These are phyloP conservation scores for Amphibalanus amphitrite DNA, from an alignment of 1,140 invertebrate species.

Conservation along the genomic window DNA sequence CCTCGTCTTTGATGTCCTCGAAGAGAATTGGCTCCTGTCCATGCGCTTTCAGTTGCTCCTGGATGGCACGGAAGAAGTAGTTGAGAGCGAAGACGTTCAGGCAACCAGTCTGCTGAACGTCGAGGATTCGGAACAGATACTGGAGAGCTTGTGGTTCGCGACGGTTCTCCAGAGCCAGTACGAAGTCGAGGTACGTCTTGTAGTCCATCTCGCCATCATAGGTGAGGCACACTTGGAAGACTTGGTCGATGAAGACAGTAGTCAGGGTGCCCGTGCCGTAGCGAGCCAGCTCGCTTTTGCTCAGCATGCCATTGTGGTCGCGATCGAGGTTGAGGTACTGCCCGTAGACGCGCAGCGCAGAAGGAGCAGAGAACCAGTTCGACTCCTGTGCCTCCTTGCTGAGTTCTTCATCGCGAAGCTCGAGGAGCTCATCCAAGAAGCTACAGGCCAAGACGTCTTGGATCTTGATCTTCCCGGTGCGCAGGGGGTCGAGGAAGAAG, in stretches of 20 bases:
- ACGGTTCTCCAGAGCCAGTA: conserved; percentile 80
- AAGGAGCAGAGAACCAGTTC: conserved; percentile 90
- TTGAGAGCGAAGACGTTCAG: conserved; percentile 77
- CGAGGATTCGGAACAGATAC: conserved; percentile 81
- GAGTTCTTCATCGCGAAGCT: conserved; percentile 64
- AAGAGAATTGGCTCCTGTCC: conserved; percentile 73
- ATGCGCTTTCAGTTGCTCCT: conserved; percentile 68
- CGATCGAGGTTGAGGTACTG: conserved; percentile 84
- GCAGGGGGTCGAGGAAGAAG: conserved; percentile 80
- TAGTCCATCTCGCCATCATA: conserved; percentile 97
- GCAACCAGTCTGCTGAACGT: conserved; percentile 73
- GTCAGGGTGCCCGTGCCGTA: conserved; percentile 85
- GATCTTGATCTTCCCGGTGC: conserved; percentile 74
- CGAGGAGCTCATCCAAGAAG: conserved; percentile 77
- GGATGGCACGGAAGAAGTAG: conserved; percentile 80
- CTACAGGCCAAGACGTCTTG: conserved; percentile 77
- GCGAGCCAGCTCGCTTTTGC: conserved; percentile 66
- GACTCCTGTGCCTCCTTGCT: conserved; percentile 62
- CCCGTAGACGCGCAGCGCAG: conserved; percentile 73
- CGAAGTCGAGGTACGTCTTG: conserved; percentile 89
- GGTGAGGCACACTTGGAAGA: conserved; percentile 88
- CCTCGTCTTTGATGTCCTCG: conserved; percentile 90
- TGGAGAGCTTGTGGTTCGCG: conserved; percentile 77
- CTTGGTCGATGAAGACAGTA: conserved; percentile 70
- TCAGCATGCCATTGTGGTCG: conserved; percentile 91